Base-by-base conservation (phyloP, 2,797 vertebrate genomes). In the Sandelia bainsii region DNA sequence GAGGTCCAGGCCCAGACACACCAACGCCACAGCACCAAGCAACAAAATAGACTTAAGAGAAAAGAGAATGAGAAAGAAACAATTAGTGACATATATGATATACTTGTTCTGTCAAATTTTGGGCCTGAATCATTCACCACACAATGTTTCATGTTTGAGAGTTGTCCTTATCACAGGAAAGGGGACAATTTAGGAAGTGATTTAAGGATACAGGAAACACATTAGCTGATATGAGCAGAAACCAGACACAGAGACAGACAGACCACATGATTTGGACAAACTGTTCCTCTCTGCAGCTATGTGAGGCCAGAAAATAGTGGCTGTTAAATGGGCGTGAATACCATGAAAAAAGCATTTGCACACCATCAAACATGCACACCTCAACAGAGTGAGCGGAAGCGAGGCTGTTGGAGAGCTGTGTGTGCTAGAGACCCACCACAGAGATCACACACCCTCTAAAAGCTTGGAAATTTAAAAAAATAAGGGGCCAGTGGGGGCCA, bases 1-100 rank as follows among this genome's bases (percentile, higher is more conserved):
- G 70, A 99, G 97, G 92, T 99, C 97, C 87, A 99, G 93, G 59
- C 96, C 96, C 19, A 99, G 94, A 88, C 97, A 98, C 86, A 97
- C 89, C 73, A 99, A 80, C 0, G 97, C 97, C 0, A 96, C 50
- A 0, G 96, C 92, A 1, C 96, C 97, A 42, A 99, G 74, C 83
- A 99, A 94, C 92, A 99, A 83, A 79, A 99, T 84, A 2, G 98
- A 98, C 98, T 99, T 83, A 0, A n/a, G 12, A 79, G 67, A 66
- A 53, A 27, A 32, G 16, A 3, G 10, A 54, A 2, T 14, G 8
- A 32, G 32, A 19, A 23, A 61, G 7, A 23, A 45, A 22, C 3
- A 44, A 3, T 77, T 45, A 78, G 68, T 42, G n/a, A 17, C 10
- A 20, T 44, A 52, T 6, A 10, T 51, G 25, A 29, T 57, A 1